phyloP scores from a whole-genome alignment of 92 coral and sea anemone species.

The Blastomussa wellsi region DNA sequence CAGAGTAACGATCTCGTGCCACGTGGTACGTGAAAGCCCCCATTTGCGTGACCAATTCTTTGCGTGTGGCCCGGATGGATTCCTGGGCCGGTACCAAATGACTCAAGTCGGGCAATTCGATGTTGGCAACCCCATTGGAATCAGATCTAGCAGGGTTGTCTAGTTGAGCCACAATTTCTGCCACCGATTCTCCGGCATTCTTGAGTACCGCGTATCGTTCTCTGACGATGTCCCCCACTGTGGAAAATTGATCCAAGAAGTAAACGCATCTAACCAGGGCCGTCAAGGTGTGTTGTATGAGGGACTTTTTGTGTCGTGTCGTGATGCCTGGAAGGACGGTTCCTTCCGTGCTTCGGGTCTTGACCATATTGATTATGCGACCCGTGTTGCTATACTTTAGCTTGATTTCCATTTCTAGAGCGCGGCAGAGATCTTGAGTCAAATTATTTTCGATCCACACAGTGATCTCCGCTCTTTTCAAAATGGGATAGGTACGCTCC shows the following conservation, averaged over 20 bases:
- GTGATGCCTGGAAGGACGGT: conserved; percentile 13
- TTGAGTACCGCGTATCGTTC: neutral
- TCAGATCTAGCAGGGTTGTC: neutral
- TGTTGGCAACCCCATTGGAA: neutral
- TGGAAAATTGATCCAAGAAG: conserved; percentile 17
- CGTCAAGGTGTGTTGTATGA: conserved; percentile 18
- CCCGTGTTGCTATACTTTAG: neutral
- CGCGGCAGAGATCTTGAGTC: conserved; percentile 20
- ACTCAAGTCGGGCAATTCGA: neutral
- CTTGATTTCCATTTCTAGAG: conserved; percentile 17
- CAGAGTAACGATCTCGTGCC: neutral
- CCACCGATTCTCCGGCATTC: conserved; percentile 9
- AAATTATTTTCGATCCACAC: conserved; percentile 26
- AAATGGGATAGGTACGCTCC: conserved; percentile 1
- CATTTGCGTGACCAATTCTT: conserved; percentile 19
- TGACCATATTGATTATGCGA: conserved; percentile 11
- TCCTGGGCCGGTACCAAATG: neutral
- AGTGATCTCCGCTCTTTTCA: neutral
- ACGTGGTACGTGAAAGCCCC: conserved; percentile 4
- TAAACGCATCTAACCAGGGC: conserved; percentile 21
- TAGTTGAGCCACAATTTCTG: neutral
- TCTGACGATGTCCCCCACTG: neutral
- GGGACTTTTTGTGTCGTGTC: conserved; percentile 4
- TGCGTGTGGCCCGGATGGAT: neutral
- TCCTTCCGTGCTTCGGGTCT: conserved; percentile 9